Evolutionary conservation across 2,113 vertebrate genomes (phyloP).

Genomic region (Hemibagrus wyckioides): DNA sequence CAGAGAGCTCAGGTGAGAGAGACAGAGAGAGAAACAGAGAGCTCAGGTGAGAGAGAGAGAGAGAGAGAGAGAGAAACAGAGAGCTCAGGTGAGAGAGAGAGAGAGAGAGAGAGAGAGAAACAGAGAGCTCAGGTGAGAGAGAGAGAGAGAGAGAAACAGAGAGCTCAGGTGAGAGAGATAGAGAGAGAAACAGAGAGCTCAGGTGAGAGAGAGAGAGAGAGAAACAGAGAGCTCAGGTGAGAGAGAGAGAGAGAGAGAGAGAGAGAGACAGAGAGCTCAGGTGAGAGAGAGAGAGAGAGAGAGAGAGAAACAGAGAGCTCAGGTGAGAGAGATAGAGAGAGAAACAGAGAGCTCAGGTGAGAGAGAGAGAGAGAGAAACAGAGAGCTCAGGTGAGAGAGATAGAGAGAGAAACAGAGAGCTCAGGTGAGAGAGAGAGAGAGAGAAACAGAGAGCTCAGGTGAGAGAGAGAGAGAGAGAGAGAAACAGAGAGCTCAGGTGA

Average conservation of each 20-base stretch:
- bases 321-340: slow-evolving; percentile 71
- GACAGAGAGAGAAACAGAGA: no score
- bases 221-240: slow-evolving; percentile 73
- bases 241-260: slow-evolving; percentile 80
- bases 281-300: slow-evolving; percentile 61
- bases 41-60: no score
- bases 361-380: slow-evolving; percentile 87
- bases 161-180: no score
- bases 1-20: no score
- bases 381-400: slow-evolving; percentile 69
- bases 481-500: slow-evolving; percentile 85
- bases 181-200: no score
- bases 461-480: slow-evolving; percentile 67
- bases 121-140: no score
- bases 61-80: not conserved
- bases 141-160: no score
- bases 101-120: no score
- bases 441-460: slow-evolving; percentile 93
- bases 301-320: slow-evolving; percentile 27
- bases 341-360: not conserved
- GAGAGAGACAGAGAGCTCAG: slow-evolving; percentile 93
- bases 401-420: not conserved
- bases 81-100: no score
- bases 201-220: slow-evolving; percentile 93
- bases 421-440: not conserved